Base-by-base conservation (phyloP, 2,113 vertebrate genomes). In the Chrysemys picta region DNA sequence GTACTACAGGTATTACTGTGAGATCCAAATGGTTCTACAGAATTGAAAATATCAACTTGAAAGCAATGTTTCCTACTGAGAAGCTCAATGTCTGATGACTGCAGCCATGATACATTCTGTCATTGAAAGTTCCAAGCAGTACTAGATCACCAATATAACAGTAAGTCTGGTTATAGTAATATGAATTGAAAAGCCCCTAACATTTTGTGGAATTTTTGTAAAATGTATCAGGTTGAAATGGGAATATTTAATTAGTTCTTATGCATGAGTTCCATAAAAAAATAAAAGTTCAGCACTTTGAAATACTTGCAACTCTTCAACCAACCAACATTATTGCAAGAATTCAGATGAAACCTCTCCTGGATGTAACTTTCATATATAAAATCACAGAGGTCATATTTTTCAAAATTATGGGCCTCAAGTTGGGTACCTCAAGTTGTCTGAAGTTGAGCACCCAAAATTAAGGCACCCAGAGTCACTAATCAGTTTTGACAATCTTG, bases 201-300 rank as follows among this genome's bases (percentile, higher is more conserved):
- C 10, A 9, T 14, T 29, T n/a, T 76, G 47, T 65, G 56, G 75
- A 80, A 35, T 12, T 69, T 88, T 38, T 78, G 75, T 78, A 47
- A 78, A 89, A 35, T n/a, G 54, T 10, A n/a, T 89, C 89, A 89
- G 87, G 47, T 69, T 85, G 80, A 89, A 93, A 81, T 54, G 27
- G 79, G 79, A 88, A 9, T 87, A 88, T 94, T 92, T 72, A 59
- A 29, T 91, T 85, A 91, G 89, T 89, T 72, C n/a, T 72, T 80
- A 78, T 47, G 42, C 42, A 38, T 10, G 35, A n/a, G 24, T 27
- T 78, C 3, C 42, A 27, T 14, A 47, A 42, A 45, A 47, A 78
- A 45, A 27, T 6, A 76, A 27, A 42, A 45, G 75, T 72, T 72
- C 75, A 78, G 24, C 5, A 47, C 6, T 42, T 38, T 45, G 10